Evolutionary conservation across 2,888 invertebrate genomes (phyloP), one percentile per base, ranked within the genome.

Genomic region (Torymus aiolomorphi): DNA sequence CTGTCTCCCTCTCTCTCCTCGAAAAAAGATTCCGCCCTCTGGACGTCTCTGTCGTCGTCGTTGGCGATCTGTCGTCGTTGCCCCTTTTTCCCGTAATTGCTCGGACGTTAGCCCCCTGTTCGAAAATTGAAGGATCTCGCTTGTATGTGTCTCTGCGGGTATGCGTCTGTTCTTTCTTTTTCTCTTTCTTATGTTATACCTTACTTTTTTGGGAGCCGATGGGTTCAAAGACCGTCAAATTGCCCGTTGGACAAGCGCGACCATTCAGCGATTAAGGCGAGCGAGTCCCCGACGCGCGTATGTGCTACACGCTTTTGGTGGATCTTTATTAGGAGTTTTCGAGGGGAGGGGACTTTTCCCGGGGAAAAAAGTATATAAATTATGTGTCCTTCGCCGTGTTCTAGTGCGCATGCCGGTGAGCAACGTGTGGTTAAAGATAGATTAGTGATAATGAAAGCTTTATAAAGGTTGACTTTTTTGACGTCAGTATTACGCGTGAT

Each of bases 161-260:
- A 31, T 31, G 5, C 31, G 31, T 31, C 31, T 31, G 31, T 69
- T 52, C 66, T 20, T 11, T 62, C 63, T 52, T 0, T 20, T 61
- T 59, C 18, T 66, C 18, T 13, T 67, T 54, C 20, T 31, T 31
- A 31, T 13, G 11, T 56, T n/a, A 42, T 20, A n/a, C n/a, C 24
- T 20, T 72, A 8, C 20, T 61, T 61, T 52, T 18, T 56, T 5
- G 18, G 24, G 54, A 14, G 20, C n/a, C 52, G 65, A 13, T 11
- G 63, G 49, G 81, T 81, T 81, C 81, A 81, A 78, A 78, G 81
- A 81, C 78, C 78, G 78, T 78, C 78, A 78, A 78, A 78, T 81
- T 76, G 80, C 52, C 71, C 75, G 65, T 65, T 70, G 69, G 69
- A 70, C 59, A 73, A 13, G 76, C 76, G 65, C 61, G 59, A 51